Evolutionary conservation across 2,888 invertebrate species (phyloP).

Genomic region (Metopia argyrocephala): DNA sequence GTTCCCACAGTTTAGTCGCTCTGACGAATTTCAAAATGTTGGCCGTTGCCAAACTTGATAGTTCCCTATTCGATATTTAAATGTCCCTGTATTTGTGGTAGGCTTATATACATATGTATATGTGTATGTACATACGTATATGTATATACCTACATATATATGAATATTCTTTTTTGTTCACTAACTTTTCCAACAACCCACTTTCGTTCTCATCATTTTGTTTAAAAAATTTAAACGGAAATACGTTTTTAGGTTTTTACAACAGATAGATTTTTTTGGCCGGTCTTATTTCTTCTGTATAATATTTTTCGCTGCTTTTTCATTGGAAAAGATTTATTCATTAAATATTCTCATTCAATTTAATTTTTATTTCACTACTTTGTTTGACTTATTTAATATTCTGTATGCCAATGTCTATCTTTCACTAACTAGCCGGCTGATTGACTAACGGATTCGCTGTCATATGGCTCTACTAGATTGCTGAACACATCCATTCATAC

Average conservation of each 20-base stretch:
- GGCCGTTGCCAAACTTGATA: too few species aligned
- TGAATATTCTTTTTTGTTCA: too few species aligned
- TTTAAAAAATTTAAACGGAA: neutral
- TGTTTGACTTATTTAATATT: constrained; percentile 45
- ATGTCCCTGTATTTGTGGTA: too few species aligned
- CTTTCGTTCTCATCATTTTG: neutral
- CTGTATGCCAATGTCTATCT: constrained; percentile 18
- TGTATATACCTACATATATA: too few species aligned
- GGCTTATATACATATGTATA: too few species aligned
- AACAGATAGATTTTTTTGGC: neutral
- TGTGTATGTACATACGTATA: too few species aligned
- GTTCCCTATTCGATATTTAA: too few species aligned
- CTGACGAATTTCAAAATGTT: too few species aligned
- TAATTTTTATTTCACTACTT: constrained; percentile 27
- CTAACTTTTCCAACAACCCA: neutral
- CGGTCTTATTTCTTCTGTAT: neutral
- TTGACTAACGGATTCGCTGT: neutral
- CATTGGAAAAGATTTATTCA: constrained; percentile 42
- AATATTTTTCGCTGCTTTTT: neutral
- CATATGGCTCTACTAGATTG: neutral
- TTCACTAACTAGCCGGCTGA: neutral
- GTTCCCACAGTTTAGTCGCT: too few species aligned
- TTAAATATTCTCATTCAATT: constrained; percentile 57
- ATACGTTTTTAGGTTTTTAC: neutral
- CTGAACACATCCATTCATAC: neutral